Evolutionary conservation across 2,113 vertebrate species (phyloP).

Genomic region (Paracanthobrama guichenoti): DNA sequence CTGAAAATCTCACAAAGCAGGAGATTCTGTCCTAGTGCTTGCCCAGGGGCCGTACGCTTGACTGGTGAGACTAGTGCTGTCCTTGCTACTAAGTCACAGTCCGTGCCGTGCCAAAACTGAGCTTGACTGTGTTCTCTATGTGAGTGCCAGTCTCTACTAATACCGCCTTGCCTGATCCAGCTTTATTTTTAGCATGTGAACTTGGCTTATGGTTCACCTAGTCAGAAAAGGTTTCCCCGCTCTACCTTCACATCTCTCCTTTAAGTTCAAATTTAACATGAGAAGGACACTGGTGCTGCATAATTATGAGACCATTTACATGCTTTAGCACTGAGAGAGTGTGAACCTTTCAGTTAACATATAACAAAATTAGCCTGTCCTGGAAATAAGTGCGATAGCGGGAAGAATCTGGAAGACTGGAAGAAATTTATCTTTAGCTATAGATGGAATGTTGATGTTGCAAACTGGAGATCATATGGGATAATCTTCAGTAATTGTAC

Average conservation of each 20-base stretch:
- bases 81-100: constrained; percentile 52
- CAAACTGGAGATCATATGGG: not conserved
- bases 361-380: not conserved
- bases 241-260: constrained; percentile 45
- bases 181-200: constrained; percentile 86
- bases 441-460: not conserved
- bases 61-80: not conserved
- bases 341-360: not conserved
- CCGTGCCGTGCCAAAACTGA: constrained; percentile 71
- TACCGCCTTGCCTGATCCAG: constrained; percentile 69
- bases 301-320: not conserved
- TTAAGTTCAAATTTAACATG: constrained; percentile 36
- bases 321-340: not conserved
- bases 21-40: not conserved
- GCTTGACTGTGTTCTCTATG: constrained; percentile 65
- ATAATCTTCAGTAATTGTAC: not conserved
- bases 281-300: not conserved
- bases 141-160: constrained; percentile 71
- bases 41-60: not conserved
- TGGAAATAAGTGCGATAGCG: not conserved
- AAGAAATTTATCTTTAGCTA: not conserved
- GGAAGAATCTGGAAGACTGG: not conserved
- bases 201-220: constrained; percentile 74
- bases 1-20: not conserved
- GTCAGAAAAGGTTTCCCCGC: constrained; percentile 65